Evolutionary conservation across 2,797 vertebrate genomes (phyloP), one percentile per base, ranked within the genome.

Genomic region (Myiotriccus ornatus): DNA sequence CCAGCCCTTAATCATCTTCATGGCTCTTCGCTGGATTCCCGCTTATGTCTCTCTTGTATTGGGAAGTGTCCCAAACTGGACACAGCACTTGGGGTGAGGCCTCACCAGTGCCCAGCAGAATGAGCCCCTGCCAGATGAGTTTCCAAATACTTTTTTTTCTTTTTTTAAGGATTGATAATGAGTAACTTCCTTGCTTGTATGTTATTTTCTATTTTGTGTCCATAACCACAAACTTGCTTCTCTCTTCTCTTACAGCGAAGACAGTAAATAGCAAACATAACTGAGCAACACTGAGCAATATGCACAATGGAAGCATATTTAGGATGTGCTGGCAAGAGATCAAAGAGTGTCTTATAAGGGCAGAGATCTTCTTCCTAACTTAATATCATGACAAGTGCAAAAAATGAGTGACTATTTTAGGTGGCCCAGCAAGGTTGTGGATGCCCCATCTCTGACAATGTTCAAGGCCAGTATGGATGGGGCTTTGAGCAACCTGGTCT

Each of bases 121-220:
- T 3, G 9, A 81, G n/a, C 1, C 15, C 14, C 23, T 24, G 9
- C 19, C 53, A 75, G 21, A 20, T 14, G 27, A 64, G 13, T 59
- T 87, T 52, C 34, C 23, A 62, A 76, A 60, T 5, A 60, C 10
- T 14, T 35, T 41, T 50, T 30, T 52, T 30, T 50, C n/a, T 50
- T 52, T 9, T 27, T 49, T 25, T 15, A 14, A 69, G 9, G 21
- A 57, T 1, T 11, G 17, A 4, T 14, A 47, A 79, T 4, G 0
- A 84, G 9, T 37, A 84, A 57, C 6, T 90, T 79, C 41, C 32
- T 35, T 35, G 25, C 19, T 84, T 2, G 8, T 22, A 52, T 9
- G 6, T 35, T 52, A 43, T 41, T 73, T 79, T 59, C 57, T 69
- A 28, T 55, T 86, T 78, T 70, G 25, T 37, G 44, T 35, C 21